Conservation (phyloP, 2,113 vertebrate species). For the Noctilio leporinus region DNA sequence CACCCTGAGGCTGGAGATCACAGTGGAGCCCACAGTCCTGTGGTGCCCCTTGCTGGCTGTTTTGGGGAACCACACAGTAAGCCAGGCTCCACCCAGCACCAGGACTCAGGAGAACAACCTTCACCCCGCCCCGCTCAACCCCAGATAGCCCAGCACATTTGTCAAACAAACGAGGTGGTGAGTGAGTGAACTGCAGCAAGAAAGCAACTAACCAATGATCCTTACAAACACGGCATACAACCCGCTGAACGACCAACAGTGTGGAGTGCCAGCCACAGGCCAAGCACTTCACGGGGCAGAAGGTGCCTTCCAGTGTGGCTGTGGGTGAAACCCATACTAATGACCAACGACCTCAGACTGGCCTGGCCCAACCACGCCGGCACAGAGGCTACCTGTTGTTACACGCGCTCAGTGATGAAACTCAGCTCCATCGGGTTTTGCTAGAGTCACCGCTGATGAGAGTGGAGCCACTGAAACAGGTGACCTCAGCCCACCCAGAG, state of each 20-base stretch:
- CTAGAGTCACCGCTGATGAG: neutral
- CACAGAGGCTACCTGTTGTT: neutral
- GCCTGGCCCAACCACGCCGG: neutral
- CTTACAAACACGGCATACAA: neutral
- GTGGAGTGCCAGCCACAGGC: neutral
- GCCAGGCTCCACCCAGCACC: rapidly evolving
- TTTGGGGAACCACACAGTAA: neutral
- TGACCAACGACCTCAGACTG: neutral
- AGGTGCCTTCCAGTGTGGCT: neutral
- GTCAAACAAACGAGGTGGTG: neutral
- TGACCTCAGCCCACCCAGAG: neutral
- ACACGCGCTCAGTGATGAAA: too few species aligned
- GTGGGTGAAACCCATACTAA: neutral
- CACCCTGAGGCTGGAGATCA: neutral
- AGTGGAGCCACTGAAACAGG: neutral
- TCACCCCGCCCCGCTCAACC: too few species aligned
- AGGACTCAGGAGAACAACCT: neutral
- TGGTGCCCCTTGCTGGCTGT: conserved; percentile 27
- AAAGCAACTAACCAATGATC: neutral
- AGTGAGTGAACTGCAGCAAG: neutral
- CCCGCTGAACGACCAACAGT: neutral
- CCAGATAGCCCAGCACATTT: neutral
- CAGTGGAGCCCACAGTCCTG: neutral
- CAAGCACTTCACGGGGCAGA: neutral
- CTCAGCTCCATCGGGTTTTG: rapidly evolving